Conservation (phyloP, 2,797 vertebrate species). For the Brachymystax lenok region DNA sequence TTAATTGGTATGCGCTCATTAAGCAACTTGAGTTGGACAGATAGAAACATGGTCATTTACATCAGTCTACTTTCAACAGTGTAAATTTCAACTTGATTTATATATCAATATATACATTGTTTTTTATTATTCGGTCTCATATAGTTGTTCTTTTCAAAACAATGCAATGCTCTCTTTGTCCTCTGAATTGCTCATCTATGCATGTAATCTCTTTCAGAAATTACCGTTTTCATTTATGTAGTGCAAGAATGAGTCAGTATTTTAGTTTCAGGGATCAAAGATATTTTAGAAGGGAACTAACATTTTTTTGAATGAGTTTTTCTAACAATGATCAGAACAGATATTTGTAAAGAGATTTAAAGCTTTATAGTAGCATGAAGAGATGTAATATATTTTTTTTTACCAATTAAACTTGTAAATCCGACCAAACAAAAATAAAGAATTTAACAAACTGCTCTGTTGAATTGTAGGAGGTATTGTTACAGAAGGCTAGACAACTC, state of each 20-base stretch:
- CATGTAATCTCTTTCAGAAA: conserved; percentile 39
- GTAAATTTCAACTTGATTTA: conserved; percentile 34
- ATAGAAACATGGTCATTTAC: conserved; percentile 13
- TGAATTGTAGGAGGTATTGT: no score
- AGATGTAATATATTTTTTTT: conserved; percentile 49
- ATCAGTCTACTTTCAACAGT: conserved; percentile 38
- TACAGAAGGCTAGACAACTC: no score
- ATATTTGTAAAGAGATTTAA: conserved; percentile 42
- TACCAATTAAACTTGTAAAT: conserved; percentile 20
- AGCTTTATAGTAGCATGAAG: conserved; percentile 30
- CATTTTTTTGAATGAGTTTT: conserved; percentile 38
- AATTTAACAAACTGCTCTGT: conserved; percentile 14
- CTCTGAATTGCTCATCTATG: conserved; percentile 40
- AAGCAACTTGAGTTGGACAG: conserved; percentile 40
- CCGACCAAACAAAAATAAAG: conserved; percentile 68
- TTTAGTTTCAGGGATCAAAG: conserved; percentile 35
- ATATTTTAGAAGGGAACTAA: conserved; percentile 43
- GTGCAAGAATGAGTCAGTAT: conserved; percentile 41
- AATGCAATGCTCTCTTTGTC: conserved; percentile 7
- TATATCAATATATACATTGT: conserved; percentile 2
- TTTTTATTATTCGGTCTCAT: background rate
- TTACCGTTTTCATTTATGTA: conserved; percentile 23
- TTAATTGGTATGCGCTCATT: conserved; percentile 46
- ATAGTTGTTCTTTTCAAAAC: conserved; percentile 1
- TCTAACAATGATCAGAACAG: conserved; percentile 40